A percentile compares a stretch with the other conserved stretches of the same genome.
Evolutionary conservation across 1,140 invertebrate genomes (phyloP).

Genomic region (Periplaneta americana): DNA sequence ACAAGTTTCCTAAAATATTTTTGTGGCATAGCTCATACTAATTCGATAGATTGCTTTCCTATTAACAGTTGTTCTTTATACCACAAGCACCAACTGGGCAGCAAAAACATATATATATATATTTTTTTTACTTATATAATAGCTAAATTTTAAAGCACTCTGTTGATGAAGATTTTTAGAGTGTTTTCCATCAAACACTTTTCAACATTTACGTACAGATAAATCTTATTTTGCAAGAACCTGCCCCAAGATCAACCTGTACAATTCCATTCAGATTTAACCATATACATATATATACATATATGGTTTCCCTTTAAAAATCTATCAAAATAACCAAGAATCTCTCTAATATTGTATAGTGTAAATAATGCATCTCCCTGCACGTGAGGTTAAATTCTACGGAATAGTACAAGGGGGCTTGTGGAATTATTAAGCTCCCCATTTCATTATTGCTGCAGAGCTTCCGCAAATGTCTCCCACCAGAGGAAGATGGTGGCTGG

Average conservation of each 20-base stretch:
- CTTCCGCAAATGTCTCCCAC: conserved; percentile 63
- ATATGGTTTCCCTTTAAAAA: conserved; percentile 5
- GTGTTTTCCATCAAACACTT: conserved; percentile 16
- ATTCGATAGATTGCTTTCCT: conserved; percentile 3
- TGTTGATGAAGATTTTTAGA: conserved; percentile 19
- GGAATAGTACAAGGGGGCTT: conserved; percentile 9
- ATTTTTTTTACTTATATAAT: neutral
- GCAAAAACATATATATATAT: conserved; percentile 15
- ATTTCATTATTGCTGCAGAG: conserved; percentile 15
- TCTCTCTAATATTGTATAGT: conserved; percentile 11
- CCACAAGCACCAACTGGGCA: conserved; percentile 18
- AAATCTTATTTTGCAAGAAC: neutral
- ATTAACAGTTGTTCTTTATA: neutral
- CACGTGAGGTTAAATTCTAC: conserved; percentile 3
- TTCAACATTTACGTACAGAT: conserved; percentile 6
- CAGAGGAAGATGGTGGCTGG: neutral
- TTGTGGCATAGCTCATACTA: conserved; percentile 1
- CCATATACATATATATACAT: neutral
- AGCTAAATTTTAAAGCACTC: conserved; percentile 18
- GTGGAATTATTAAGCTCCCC: conserved; percentile 2
- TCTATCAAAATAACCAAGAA: conserved; percentile 15
- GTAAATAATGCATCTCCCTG: conserved; percentile 13
- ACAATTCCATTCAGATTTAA: conserved; percentile 14
- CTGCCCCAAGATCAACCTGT: neutral
- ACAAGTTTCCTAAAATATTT: neutral